Evolutionary conservation across 1,140 invertebrate species (phyloP).

Genomic region (Achroia grisella): DNA sequence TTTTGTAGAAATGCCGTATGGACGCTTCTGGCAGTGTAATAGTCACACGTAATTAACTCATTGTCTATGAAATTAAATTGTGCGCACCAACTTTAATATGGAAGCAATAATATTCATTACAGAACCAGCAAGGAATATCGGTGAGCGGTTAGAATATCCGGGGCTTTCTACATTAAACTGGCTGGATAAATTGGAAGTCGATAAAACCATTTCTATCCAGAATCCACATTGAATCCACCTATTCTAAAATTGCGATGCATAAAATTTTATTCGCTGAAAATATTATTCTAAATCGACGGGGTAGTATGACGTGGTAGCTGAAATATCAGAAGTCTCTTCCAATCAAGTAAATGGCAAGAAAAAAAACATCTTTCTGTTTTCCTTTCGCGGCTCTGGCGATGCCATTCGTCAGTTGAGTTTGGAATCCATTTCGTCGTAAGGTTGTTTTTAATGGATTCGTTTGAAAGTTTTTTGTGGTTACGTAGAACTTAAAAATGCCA

Average conservation of each 20-base stretch:
- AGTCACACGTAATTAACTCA: not conserved
- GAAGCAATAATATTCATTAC: constrained; percentile 63
- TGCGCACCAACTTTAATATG: constrained; percentile 35
- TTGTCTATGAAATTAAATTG: constrained; percentile 32
- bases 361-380: too few relatives aligned
- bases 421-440: too few relatives aligned
- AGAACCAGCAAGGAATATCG: constrained; percentile 39
- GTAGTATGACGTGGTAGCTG: too few relatives aligned
- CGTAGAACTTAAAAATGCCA: too few relatives aligned
- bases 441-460: too few relatives aligned
- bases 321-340: too few relatives aligned
- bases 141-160: constrained; percentile 43
- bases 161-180: constrained; percentile 55
- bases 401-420: too few relatives aligned
- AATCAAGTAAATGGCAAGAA: too few relatives aligned
- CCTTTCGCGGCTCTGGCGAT: too few relatives aligned
- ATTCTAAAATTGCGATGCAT: constrained; percentile 78
- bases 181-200: constrained; percentile 60
- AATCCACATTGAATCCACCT: constrained; percentile 73
- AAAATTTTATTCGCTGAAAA: not conserved
- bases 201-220: constrained; percentile 50
- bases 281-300: not conserved
- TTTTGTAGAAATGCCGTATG: too few relatives aligned
- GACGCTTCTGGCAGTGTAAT: not conserved
- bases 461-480: too few relatives aligned